Conservation (phyloP, 2,797 vertebrate species). For the Oreochromis grahami region DNA sequence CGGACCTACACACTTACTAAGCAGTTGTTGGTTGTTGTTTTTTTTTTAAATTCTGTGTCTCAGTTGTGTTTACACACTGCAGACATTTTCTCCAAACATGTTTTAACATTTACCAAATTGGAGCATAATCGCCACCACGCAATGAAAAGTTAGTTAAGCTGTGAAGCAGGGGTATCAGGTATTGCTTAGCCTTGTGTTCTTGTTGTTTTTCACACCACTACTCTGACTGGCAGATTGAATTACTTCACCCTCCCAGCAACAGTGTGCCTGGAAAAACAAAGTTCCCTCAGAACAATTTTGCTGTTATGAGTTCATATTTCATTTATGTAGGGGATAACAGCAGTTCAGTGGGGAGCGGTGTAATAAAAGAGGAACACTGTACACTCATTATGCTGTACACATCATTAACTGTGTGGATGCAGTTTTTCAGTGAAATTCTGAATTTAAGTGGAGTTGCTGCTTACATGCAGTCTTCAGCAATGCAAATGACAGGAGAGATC, state of each 20-base stretch:
- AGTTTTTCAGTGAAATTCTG: not conserved
- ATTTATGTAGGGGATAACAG: conserved; percentile 5
- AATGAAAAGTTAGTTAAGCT: not conserved
- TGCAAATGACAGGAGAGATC: not conserved
- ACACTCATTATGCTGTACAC: conserved; percentile 1
- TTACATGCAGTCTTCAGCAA: not conserved
- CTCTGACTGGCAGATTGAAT: conserved; percentile 31
- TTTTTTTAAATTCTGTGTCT: not conserved
- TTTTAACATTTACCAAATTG: not conserved
- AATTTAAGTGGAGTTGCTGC: not conserved
- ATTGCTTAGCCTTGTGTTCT: not conserved
- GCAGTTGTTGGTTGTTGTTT: not conserved
- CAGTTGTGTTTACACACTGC: not conserved
- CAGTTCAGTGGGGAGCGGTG: conserved; percentile 4
- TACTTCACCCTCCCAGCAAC: conserved; percentile 31
- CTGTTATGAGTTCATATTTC: conserved; percentile 39
- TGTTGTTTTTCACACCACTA: conserved; percentile 13
- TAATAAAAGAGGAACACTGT: conserved; percentile 7
- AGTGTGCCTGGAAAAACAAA: conserved; percentile 23
- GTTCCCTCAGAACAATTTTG: conserved; percentile 27
- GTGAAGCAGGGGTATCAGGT: not conserved
- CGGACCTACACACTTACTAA: not conserved
- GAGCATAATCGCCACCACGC: not conserved
- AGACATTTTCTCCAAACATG: not conserved
- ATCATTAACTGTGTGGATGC: conserved; percentile 7